Percentiles rank a stretch among this genome's conserved stretches.
These are phyloP conservation scores for Cygnus buccinator DNA, from an alignment of 2,113 vertebrate species.

Conservation along the genomic window DNA sequence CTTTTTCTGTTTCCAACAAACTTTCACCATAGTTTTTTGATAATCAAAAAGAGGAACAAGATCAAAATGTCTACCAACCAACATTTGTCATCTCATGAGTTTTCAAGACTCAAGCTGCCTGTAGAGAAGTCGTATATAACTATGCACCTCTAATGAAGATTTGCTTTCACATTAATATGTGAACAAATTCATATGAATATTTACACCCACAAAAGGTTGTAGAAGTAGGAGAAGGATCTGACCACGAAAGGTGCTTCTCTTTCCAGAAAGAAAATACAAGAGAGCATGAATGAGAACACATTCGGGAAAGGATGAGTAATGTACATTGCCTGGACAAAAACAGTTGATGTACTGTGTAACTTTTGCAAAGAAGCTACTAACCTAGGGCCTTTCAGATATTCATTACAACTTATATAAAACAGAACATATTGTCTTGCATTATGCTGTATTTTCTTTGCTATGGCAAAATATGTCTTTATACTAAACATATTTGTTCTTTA, in stretches of 20 bases:
- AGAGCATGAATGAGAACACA: neutral
- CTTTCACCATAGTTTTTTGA: neutral
- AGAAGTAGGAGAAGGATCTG: neutral
- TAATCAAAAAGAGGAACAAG: neutral
- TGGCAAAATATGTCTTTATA: neutral
- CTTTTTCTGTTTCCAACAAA: neutral
- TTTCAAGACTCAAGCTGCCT: neutral
- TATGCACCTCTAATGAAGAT: neutral
- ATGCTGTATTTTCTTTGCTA: neutral
- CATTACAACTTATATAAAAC: neutral
- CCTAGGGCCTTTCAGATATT: neutral
- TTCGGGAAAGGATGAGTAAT: neutral
- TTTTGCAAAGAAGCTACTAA: neutral
- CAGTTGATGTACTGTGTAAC: neutral
- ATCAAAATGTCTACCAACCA: neutral
- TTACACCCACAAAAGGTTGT: neutral
- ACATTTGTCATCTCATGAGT: neutral
- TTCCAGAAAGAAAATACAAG: neutral
- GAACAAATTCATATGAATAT: neutral
- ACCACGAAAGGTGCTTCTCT: neutral
- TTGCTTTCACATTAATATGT: neutral
- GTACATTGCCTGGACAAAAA: neutral
- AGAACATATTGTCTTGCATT: neutral
- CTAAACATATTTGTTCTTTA: neutral
- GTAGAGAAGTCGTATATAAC: neutral